Evolutionary conservation across 2,888 invertebrate genomes (phyloP).

Genomic region (Phania funesta): DNA sequence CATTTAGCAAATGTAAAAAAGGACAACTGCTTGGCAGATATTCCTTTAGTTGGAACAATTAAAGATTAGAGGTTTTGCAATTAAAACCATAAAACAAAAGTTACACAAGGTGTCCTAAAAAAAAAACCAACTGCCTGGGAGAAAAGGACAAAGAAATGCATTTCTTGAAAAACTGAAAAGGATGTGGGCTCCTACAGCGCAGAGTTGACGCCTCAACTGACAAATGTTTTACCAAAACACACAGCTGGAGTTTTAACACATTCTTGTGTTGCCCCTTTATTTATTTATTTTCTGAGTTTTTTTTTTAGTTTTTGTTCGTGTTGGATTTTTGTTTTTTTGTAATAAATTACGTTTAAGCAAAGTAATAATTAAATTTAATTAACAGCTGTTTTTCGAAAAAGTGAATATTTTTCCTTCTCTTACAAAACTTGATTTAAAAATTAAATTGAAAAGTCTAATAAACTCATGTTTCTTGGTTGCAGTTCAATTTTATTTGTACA

Average conservation of each 20-base stretch:
- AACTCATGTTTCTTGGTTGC: too few species aligned
- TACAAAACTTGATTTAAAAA: neutral
- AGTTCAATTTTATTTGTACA: too few species aligned
- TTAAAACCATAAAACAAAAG: slow-evolving; percentile 2
- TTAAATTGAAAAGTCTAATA: too few species aligned
- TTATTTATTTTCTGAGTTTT: slow-evolving; percentile 24
- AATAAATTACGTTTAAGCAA: neutral
- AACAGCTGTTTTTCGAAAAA: slow-evolving; percentile 8
- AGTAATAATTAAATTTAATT: slow-evolving; percentile 16
- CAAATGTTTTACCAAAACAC: slow-evolving; percentile 67
- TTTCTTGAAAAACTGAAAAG: slow-evolving; percentile 41
- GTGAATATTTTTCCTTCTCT: neutral
- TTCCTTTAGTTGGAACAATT: neutral
- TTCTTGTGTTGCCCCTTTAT: slow-evolving; percentile 36
- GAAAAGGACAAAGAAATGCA: slow-evolving; percentile 13
- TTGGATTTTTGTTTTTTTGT: neutral
- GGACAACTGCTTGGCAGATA: slow-evolving; percentile 25
- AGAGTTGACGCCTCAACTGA: slow-evolving; percentile 63
- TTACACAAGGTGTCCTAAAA: neutral
- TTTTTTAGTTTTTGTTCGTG: neutral
- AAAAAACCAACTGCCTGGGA: neutral
- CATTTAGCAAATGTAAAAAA: neutral
- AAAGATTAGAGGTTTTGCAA: slow-evolving; percentile 36
- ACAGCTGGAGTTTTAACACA: slow-evolving; percentile 70
- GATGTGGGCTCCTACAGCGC: slow-evolving; percentile 65